Evolutionary conservation across 2,888 invertebrate genomes (phyloP).

Genomic region (Drosophila macrothrix): DNA sequence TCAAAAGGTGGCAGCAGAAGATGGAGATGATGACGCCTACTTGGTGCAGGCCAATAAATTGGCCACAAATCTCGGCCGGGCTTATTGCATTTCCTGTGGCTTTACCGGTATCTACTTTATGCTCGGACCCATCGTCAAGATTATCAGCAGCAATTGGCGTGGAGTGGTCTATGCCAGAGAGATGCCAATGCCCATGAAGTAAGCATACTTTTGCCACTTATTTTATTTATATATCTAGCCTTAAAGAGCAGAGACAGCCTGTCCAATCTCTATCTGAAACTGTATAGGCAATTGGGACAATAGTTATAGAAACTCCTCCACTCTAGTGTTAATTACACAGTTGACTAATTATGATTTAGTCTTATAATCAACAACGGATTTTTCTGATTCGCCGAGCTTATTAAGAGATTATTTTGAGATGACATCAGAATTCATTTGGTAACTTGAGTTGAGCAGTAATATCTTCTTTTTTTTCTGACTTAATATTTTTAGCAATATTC

Average conservation of each 20-base stretch:
- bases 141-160: conserved; percentile 52
- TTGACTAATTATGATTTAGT: neutral
- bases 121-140: conserved; percentile 75
- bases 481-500: neutral
- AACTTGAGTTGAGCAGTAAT: neutral
- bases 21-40: conserved; percentile 12
- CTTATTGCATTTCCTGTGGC: conserved; percentile 73
- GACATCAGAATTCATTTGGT: neutral
- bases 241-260: neutral
- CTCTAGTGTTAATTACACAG: too few species aligned
- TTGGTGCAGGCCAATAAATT: conserved; percentile 66
- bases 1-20: conserved; percentile 13
- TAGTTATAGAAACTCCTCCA: neutral
- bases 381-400: neutral
- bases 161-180: conserved; percentile 56
- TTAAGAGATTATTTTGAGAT: too few species aligned
- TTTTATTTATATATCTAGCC: neutral
- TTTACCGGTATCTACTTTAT: conserved; percentile 82
- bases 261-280: neutral
- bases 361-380: neutral
- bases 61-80: conserved; percentile 63
- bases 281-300: neutral
- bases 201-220: conserved; percentile 6
- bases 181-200: conserved; percentile 83
- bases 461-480: neutral